Base-by-base conservation (phyloP, 2,888 invertebrate genomes). In the Volucella inanis region DNA sequence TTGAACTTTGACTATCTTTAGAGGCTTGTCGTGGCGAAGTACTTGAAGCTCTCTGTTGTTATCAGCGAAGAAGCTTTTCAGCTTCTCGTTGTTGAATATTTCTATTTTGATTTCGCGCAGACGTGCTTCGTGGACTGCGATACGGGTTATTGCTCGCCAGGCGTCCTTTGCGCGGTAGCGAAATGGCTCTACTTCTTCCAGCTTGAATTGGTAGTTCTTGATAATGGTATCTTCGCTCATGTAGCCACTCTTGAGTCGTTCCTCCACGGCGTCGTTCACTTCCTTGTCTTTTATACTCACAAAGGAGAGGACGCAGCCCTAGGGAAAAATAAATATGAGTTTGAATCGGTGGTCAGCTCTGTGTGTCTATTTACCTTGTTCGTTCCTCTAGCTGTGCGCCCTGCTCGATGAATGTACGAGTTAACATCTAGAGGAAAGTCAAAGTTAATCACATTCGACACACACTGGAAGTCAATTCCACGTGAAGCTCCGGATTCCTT, bases 391-490 rank as follows among this genome's bases (percentile, higher is more conserved):
- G 98, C 98, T 3, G 98, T 98, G 72, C 98, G 93, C 0, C 99
- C 99, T 0, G 98, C 99, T 89, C 99, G 94, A 91, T 99, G 99
- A 80, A 99, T 96, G 91, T 99, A 99, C 0, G 98, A 96, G 89
- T 95, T 96, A 0, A 96, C 94, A 90, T 97, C 96, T 10, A 94
- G 92, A 0, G 99, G 99, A 92, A 99, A 99, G 93, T 99, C 99
- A 92, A 99, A 99, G 93, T 99, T 99, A 78, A 99, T 96, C 0
- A 99, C 98, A 92, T 99, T 99, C 8, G 98, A 95, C 0, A 99
- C 99, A 91, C 96, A 96, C 89, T 99, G 98, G 92, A 99, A 99
- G 93, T 99, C 99, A 72, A 99, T 98, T 67, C 99, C 99, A 80
- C 99, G 94, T 0, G 99, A 97, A 12, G 98, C 97, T 12, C 99